A percentile compares a stretch with the other conserved stretches of the same genome.
Conservation (phyloP, 2,113 vertebrate genomes). For the Solenodon paradoxus region DNA sequence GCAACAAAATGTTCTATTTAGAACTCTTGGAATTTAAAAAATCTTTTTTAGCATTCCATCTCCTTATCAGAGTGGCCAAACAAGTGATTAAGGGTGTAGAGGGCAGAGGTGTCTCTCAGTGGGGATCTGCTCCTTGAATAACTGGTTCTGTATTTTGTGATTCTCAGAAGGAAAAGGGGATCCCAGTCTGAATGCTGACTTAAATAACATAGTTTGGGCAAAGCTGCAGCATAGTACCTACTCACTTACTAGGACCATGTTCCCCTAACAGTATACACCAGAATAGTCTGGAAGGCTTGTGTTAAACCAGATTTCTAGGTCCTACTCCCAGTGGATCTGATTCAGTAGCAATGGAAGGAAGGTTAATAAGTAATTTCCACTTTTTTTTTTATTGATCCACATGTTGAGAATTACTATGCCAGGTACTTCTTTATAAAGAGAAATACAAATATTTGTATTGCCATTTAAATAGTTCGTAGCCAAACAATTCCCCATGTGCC, state of each 20-base stretch:
- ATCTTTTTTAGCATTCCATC: conserved; percentile 51
- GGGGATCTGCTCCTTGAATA: neutral
- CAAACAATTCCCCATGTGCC: neutral
- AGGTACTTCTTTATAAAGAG: neutral
- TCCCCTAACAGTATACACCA: neutral
- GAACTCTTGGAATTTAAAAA: conserved; percentile 61
- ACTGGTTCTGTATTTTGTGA: neutral
- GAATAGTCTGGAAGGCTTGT: neutral
- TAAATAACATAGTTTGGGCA: neutral
- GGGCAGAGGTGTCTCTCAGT: neutral
- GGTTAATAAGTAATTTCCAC: neutral
- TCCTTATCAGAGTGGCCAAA: conserved; percentile 45
- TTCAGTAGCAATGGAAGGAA: neutral
- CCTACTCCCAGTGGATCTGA: neutral
- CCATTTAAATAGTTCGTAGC: neutral
- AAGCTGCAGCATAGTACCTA: neutral
- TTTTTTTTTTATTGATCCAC: neutral
- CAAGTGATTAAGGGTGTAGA: neutral
- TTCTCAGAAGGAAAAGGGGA: neutral
- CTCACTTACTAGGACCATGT: neutral
- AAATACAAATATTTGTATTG: neutral
- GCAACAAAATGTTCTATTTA: conserved; percentile 49
- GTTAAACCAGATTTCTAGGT: neutral
- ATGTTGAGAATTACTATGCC: neutral
- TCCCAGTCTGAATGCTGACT: neutral